Evolutionary conservation across 2,797 vertebrate species (phyloP).

Genomic region (Champsocephalus gunnari): DNA sequence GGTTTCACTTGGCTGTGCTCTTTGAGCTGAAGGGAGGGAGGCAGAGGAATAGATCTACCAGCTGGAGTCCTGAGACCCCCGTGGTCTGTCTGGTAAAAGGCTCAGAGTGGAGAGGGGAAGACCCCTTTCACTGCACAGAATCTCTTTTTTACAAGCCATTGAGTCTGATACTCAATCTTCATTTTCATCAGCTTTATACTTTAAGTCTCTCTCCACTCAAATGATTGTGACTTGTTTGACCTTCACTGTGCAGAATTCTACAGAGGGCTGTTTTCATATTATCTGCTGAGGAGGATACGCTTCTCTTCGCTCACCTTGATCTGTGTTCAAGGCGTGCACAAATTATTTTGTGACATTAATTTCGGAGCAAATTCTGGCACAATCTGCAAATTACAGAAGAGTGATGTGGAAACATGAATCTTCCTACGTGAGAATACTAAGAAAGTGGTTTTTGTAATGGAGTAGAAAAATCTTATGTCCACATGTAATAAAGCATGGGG

Average conservation of each 20-base stretch:
- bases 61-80: slow-evolving; percentile 56
- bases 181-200: slow-evolving; percentile 14
- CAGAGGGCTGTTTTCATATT: slow-evolving; percentile 3
- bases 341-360: neutral
- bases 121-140: slow-evolving; percentile 33
- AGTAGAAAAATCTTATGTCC: neutral
- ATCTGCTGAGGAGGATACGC: neutral
- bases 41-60: slow-evolving; percentile 73
- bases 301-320: slow-evolving; percentile 1
- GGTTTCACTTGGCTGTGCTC: slow-evolving; percentile 48
- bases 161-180: neutral
- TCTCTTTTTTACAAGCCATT: slow-evolving; percentile 19
- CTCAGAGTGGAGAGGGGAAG: slow-evolving; percentile 47
- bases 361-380: neutral
- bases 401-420: neutral
- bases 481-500: neutral
- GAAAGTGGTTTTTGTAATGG: neutral
- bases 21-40: slow-evolving; percentile 32
- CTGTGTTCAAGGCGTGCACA: neutral
- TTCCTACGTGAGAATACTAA: neutral
- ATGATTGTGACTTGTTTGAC: slow-evolving; percentile 33
- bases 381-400: neutral
- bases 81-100: slow-evolving; percentile 71
- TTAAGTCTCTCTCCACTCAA: neutral
- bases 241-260: slow-evolving; percentile 5